A percentile compares a stretch with the other conserved stretches of the same genome.
Evolutionary conservation across 2,797 vertebrate species (phyloP).

Genomic region (Anguilla megastoma): DNA sequence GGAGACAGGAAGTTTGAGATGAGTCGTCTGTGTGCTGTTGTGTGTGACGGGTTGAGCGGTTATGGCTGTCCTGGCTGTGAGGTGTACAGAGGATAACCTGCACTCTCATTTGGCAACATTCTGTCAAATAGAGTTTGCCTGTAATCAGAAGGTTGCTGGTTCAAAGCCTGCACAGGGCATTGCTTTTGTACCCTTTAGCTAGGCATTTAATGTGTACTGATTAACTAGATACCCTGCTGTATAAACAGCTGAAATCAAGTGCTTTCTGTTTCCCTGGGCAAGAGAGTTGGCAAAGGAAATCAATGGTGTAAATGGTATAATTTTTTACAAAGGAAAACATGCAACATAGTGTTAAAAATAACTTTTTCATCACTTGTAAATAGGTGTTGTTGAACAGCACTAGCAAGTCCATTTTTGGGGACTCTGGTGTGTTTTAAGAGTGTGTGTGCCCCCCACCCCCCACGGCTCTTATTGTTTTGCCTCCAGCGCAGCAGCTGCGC

Average conservation of each 20-base stretch:
- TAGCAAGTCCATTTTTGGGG: conserved; percentile 35
- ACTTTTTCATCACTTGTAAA: background rate
- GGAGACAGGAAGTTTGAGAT: background rate
- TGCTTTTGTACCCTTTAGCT: background rate
- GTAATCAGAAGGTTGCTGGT: background rate
- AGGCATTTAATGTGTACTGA: background rate
- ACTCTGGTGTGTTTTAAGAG: conserved; percentile 50
- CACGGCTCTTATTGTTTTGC: conserved; percentile 41
- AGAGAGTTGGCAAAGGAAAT: background rate
- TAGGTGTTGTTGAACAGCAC: conserved; percentile 38
- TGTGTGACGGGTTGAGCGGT: background rate
- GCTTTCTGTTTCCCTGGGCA: background rate
- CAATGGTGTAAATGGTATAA: background rate
- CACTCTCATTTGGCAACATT: background rate
- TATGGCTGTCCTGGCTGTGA: background rate
- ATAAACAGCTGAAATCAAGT: background rate
- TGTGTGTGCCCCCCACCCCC: conserved; percentile 31
- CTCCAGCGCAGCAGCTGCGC: conserved; percentile 51
- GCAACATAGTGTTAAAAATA: background rate
- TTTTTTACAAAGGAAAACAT: background rate
- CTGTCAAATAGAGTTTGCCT: background rate
- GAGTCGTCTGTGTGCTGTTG: background rate
- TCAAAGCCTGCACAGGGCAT: background rate
- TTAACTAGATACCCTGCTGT: background rate
- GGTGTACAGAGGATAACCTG: background rate